Evolutionary conservation across 1,140 invertebrate genomes (phyloP), one percentile per base, ranked within the genome.

Genomic region (Brachystomella parvula): DNA sequence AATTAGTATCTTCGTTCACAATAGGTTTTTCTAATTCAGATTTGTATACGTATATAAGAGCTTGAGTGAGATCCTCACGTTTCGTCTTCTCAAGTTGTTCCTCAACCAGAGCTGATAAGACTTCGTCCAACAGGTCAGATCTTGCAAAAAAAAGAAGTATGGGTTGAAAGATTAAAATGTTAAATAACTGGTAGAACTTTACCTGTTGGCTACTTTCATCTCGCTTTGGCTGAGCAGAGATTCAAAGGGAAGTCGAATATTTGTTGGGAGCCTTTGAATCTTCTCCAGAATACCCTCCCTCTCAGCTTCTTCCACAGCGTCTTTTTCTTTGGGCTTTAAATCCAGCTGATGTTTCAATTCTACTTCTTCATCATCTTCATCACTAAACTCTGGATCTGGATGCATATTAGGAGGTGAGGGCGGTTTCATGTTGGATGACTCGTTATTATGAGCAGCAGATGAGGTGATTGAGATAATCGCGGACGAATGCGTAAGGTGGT

Each of bases 331-430:
- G 56, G 0, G 66, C 33, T 17, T 68, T 35, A 26, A 56, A 53
- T 64, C 65, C 65, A n/a, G 67, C 35, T 12, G 58, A 35, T 32
- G 44, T 63, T 31, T 59, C 3, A 12, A 82, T 75, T 93, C 90
- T 74, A 94, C 91, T 76, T 93, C 90, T 75, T 94, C 90, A 30
- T 92, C 90, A 68, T 89, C 88, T 73, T 90, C 88, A 74, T 91
- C 89, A 66, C 88, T 90, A 75, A 91, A 91, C 24, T 83, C 81
- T 35, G 87, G 83, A 76, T 90, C 91, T 77, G 74, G 53, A 15
- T 57, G 9, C 24, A 56, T 56, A 12, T 17, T 12, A 26, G 24
- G 24, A 56, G 15, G 15, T 12, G 49, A 12, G 24, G 15, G 15
- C 15, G 39, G 39, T 44, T 12, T 44, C n/a, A 44, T 12, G 39